Percentiles rank a stretch among this genome's conserved stretches.
These are phyloP conservation scores for Brachionus calyciflorus DNA, from an alignment of 1,140 invertebrate genomes.

Conservation along the genomic window DNA sequence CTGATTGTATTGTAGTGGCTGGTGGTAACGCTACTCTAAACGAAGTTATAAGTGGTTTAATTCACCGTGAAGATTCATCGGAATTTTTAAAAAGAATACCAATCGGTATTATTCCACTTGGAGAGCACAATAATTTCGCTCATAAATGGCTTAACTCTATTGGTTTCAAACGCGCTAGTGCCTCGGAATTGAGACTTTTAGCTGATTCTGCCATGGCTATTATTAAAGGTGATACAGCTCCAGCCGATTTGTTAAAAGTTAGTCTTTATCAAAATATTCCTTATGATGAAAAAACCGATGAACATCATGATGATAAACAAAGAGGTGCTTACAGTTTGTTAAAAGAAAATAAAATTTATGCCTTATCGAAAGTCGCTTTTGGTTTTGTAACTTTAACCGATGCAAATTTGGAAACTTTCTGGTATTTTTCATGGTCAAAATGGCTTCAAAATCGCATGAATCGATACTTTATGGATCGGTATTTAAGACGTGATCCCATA, in stretches of 20 bases:
- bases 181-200: not conserved
- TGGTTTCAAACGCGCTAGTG: not conserved
- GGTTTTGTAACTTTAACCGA: conserved; percentile 38
- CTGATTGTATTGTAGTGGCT: conserved; percentile 27
- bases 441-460: conserved; percentile 41
- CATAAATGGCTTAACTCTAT: conserved; percentile 26
- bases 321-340: conserved; percentile 39
- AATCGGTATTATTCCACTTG: conserved; percentile 33
- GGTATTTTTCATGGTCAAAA: conserved; percentile 33
- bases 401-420: conserved; percentile 16
- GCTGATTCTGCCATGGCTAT: conserved; percentile 38
- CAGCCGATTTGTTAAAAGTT: conserved; percentile 37
- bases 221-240: conserved; percentile 43
- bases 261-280: conserved; percentile 31
- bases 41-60: conserved; percentile 33
- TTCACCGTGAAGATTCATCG: conserved; percentile 23
- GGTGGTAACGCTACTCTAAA: conserved; percentile 41
- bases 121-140: conserved; percentile 21
- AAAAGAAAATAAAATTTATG: conserved; percentile 43
- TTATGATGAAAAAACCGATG: conserved; percentile 24
- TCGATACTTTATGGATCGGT: conserved; percentile 40
- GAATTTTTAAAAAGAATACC: conserved; percentile 30
- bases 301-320: conserved; percentile 27
- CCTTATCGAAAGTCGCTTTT: not conserved
- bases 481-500: conserved; percentile 19